Conservation (phyloP, 1,140 invertebrate genomes). For the roundworm (Caenorhabditis elegans) region DNA sequence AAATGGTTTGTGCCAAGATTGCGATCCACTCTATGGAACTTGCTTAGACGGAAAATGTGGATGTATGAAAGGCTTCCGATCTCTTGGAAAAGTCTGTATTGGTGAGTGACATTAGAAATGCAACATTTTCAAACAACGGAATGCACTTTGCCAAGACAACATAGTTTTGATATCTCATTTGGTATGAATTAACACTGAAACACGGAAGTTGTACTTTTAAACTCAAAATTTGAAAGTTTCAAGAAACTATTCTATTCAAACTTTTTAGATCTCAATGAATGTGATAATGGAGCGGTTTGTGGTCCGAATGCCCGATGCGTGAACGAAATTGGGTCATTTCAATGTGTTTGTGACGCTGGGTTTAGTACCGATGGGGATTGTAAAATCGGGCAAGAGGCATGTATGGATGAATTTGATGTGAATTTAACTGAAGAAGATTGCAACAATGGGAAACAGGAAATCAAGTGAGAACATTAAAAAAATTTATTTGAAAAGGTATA, state of each 20-base stretch:
- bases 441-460: slow-evolving; percentile 35
- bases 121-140: slow-evolving; percentile 9
- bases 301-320: slow-evolving; percentile 33
- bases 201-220: neutral
- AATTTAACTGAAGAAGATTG: slow-evolving; percentile 39
- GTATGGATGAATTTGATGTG: slow-evolving; percentile 36
- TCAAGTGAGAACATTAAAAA: slow-evolving; percentile 32
- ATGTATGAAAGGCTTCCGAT: slow-evolving; percentile 35
- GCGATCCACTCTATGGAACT: slow-evolving; percentile 31
- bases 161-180: slow-evolving; percentile 18
- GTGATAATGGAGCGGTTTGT: slow-evolving; percentile 31
- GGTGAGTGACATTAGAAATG: slow-evolving; percentile 35
- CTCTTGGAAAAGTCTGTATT: slow-evolving; percentile 41
- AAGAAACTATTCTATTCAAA: neutral
- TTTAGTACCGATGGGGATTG: slow-evolving; percentile 32
- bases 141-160: slow-evolving; percentile 6
- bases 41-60: slow-evolving; percentile 37
- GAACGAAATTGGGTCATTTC: slow-evolving; percentile 32
- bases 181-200: neutral
- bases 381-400: slow-evolving; percentile 33
- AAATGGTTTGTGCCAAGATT: slow-evolving; percentile 8
- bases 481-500: too few relatives aligned
- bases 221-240: neutral
- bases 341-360: slow-evolving; percentile 38
- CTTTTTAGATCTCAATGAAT: slow-evolving; percentile 42